Conservation (phyloP, 1,140 invertebrate species). For the Drosophila mayri region DNA sequence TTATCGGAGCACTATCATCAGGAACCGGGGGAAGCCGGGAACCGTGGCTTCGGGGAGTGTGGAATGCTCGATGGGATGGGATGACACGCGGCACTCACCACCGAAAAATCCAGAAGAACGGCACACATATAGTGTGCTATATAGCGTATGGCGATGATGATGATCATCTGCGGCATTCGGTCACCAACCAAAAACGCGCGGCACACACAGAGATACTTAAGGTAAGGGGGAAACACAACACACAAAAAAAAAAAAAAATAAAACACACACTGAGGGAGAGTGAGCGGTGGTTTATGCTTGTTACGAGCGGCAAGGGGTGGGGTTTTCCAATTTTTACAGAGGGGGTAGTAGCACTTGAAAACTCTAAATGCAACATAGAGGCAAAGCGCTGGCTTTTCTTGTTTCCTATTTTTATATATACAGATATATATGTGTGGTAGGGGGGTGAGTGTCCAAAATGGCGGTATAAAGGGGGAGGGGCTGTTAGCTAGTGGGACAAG, state of each 20-base stretch:
- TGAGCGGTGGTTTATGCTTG: conserved; percentile 73
- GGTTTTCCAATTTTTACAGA: conserved; percentile 13
- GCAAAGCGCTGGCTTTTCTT: conserved; percentile 34
- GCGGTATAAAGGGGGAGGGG: conserved; percentile 24
- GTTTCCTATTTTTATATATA: conserved; percentile 2
- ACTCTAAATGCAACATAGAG: conserved; percentile 40
- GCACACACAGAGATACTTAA: conserved; percentile 52
- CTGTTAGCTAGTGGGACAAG: conserved; percentile 1
- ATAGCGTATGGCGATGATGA: conserved; percentile 41
- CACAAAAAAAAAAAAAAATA: background rate
- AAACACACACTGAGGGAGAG: conserved; percentile 19
- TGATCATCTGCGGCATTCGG: conserved; percentile 70
- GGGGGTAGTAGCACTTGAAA: conserved; percentile 38
- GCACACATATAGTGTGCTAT: conserved; percentile 2
- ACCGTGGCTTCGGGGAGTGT: conserved; percentile 14
- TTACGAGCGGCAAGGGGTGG: conserved; percentile 47
- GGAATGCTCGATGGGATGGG: conserved; percentile 10
- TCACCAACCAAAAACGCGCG: conserved; percentile 78
- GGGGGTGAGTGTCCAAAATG: conserved; percentile 26
- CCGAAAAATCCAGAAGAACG: conserved; percentile 20
- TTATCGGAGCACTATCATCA: conserved; percentile 39
- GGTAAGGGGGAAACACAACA: too few relatives aligned
- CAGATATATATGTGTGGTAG: background rate
- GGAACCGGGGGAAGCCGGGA: conserved; percentile 7
- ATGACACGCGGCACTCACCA: conserved; percentile 54